phyloP scores from a whole-genome alignment of 2,888 invertebrate species.

The Tachystola acroxantha region DNA sequence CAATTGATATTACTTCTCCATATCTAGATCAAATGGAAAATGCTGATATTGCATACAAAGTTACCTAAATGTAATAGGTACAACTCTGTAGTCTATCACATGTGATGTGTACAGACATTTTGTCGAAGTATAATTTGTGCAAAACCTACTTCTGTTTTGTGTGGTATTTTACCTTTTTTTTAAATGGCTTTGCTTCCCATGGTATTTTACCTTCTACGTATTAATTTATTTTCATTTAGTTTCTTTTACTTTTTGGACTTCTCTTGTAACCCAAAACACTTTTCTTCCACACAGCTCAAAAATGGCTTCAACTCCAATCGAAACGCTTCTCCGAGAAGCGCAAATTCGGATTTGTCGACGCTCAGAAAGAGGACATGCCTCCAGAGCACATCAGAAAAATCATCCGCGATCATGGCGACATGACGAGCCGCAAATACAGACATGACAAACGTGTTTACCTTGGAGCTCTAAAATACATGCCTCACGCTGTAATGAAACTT shows the following conservation, averaged over 20 bases:
- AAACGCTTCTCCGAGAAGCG: slow-evolving; percentile 98
- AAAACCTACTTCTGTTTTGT: too few relatives aligned
- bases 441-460: slow-evolving; percentile 99
- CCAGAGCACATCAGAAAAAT: slow-evolving; percentile 99
- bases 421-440: slow-evolving; percentile 99
- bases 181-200: too few relatives aligned
- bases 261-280: too few relatives aligned
- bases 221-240: too few relatives aligned
- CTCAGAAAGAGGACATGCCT: slow-evolving; percentile 99
- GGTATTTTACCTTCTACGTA: too few relatives aligned
- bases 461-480: slow-evolving; percentile 99
- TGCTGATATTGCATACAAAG: slow-evolving; percentile 57
- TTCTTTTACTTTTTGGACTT: too few relatives aligned
- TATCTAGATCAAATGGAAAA: slow-evolving; percentile 38
- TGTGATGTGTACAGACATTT: background rate
- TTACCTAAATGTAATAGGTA: too few relatives aligned
- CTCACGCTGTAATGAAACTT: slow-evolving; percentile 99
- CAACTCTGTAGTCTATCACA: too few relatives aligned
- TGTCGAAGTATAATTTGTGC: too few relatives aligned
- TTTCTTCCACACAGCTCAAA: slow-evolving; percentile 81
- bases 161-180: too few relatives aligned
- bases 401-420: slow-evolving; percentile 99
- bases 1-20: slow-evolving; percentile 56
- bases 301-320: slow-evolving; percentile 99
- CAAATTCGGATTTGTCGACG: slow-evolving; percentile 99